Base-by-base conservation (phyloP, 2,888 invertebrate species). In the Drosophila peninsularis region DNA sequence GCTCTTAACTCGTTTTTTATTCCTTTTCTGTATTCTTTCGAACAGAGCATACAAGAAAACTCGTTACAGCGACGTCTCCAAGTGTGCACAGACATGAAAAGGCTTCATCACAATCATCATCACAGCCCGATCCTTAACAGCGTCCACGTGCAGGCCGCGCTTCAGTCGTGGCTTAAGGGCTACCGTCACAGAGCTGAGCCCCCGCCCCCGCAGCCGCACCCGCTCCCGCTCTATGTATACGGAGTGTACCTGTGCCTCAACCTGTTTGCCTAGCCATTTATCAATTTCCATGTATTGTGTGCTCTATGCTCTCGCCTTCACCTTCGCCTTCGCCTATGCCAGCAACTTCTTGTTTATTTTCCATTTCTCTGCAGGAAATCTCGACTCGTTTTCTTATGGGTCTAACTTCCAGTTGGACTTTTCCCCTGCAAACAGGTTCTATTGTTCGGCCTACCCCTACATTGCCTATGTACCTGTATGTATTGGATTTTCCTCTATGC, bases 401-500 rank as follows among this genome's bases (percentile, higher is more conserved):
- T 36, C 56, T 61, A 56, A 52, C 65, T 76, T 85, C 88, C 69
- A 85, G 85, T 85, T 85, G 83, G 84, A 85, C 53, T 87, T 85
- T 47, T 85, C 80, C 88, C 82, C 82, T 75, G 47, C 79, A 87
- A 85, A 87, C 85, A 84, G 85, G 88, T 85, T 85, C 82, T 78
- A 80, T 82, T 78, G 82, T 81, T 68, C 50, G 21, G 19, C 39
- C 56, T 41, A 52, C 60, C 57, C 60, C 73, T 52, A 37, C 52
- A 42, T 63, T 39, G 63, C 34, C 55, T 66, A 69, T 77, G 36
- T 86, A 78, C 75, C 63, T 76, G 68, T 71, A 84, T 75, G 69
- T 85, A 88, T 84, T 84, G 69, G 66, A 73, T 75, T 84, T 88
- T 79, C 80, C 63, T 82, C 71, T 71, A 53, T 75, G 70, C 66